Base-by-base conservation (phyloP, 64 coral and sea anemone species). In the Pocillopora verrucosa region DNA sequence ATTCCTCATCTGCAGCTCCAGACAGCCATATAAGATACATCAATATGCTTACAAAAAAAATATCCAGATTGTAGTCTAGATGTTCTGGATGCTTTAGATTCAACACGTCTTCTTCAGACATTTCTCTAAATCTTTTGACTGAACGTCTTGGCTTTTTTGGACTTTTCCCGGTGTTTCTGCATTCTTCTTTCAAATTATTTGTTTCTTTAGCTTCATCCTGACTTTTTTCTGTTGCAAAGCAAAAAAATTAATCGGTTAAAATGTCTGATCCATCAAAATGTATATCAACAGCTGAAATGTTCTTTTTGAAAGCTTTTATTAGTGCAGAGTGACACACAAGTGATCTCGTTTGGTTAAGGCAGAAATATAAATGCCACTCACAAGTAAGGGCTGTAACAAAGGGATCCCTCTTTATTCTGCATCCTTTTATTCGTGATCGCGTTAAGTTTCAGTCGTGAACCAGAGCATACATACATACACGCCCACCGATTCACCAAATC, bases 31-130 rank as follows among this genome's bases (percentile, higher is more conserved):
- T 58, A 13, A 58, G 34, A 60, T 86, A 22, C 12, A 77, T n/a
- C 26, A 58, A 25, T 56, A 14, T 35, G 79, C 93, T 94, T 80
- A 94, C 93, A 88, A 94, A 91, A 16, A 99, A 65, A 85, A 99
- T 93, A 61, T 99, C 97, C 59, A 99, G 59, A 75, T 95, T 91
- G 61, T 95, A 87, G 58, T 58, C 94, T 57, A 99, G 20, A 41
- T 89, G 87, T 80, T 99, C 97, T 41, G 94, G 97, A 41, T 95
- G 85, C 7, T 88, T 88, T 68, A 93, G 72, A 35, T 93, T 92
- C 88, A 99, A 93, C 13, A 99, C 94, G 7, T 99, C 94, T 88
- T 93, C 97, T 15, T 99, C 94, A 24, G 91, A 88, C 91, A 95
- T 81, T 61, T 88, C 93, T 45, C 97, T 93, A 91, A 92, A 99